Evolutionary conservation across 2,888 invertebrate species (phyloP), one percentile per base, ranked within the genome.

Genomic region (Rhamphomyia laevipes): DNA sequence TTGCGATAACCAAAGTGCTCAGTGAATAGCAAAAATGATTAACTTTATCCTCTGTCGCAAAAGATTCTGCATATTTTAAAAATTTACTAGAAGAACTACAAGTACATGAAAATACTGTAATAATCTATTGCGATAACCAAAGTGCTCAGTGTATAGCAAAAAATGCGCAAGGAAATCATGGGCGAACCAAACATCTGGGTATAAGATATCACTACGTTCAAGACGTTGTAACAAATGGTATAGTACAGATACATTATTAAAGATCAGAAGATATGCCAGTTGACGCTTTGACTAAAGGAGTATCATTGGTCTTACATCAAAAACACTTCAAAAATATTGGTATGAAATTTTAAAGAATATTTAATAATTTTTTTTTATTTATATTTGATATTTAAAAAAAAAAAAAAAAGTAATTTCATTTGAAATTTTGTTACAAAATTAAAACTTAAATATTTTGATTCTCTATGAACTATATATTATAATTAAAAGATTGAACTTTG

Each of bases 221-320:
- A 13, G 48, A 45, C 10, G 44, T 43, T 15, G 18, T 45, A 45
- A 33, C 40, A 6, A 16, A 45, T 11, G 13, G 31, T 9, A 11
- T 30, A 4, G 31, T 41, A 6, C 1, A 33, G 4, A 38, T 47
- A 18, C 16, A 4, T 1, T 46, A 40, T 31, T 15, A 40, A 11
- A 40, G 27, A 41, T 46, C 49, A 10, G 45, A 49, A 35, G 41
- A 49, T n/a, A 49, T 49, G 49, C 23, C 27, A 38, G 48, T 43
- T 3, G 48, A 48, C 4, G 48, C 43, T 3, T 11, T 48, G 23
- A 47, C 27, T 21, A 21, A 21, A 21, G 21, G 2, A 35, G 15
- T 30, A 40, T 44, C 31, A 23, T 21, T 7, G 11, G 7, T n/a
- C 5, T 15, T 38, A 21, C 44, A 48, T 48, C 21, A 21, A 7